Evolutionary conservation across 2,797 vertebrate species (phyloP).

Genomic region (Sibirionetta formosa): DNA sequence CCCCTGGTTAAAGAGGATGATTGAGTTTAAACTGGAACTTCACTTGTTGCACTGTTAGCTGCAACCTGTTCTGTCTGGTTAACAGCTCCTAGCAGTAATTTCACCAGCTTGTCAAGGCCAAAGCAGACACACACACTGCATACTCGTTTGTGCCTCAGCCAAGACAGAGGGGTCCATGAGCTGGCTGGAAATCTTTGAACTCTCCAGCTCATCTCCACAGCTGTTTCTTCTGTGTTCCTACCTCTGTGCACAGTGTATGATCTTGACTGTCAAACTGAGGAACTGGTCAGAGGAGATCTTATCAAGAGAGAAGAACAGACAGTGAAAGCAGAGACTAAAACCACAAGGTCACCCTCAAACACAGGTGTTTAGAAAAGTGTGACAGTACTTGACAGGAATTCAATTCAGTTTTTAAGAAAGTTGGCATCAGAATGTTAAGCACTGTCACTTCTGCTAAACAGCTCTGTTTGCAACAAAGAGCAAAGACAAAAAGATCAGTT

Average conservation of each 20-base stretch:
- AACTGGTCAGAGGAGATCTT: neutral
- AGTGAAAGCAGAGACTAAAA: neutral
- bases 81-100: neutral
- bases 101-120: neutral
- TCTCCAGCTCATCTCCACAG: neutral
- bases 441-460: slow-evolving; percentile 47
- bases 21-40: neutral
- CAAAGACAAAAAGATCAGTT: slow-evolving; percentile 51
- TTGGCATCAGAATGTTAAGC: slow-evolving; percentile 52
- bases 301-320: neutral
- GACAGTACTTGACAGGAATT: slow-evolving; percentile 59
- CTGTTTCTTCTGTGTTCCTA: neutral
- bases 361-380: slow-evolving; percentile 40
- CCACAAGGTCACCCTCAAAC: slow-evolving; percentile 69
- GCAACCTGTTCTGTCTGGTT: neutral
- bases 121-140: neutral
- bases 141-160: neutral
- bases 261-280: neutral
- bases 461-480: slow-evolving; percentile 4
- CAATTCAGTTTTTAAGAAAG: slow-evolving; percentile 45
- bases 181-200: neutral
- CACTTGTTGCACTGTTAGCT: neutral
- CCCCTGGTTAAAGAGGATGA: neutral
- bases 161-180: neutral
- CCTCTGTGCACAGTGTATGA: neutral